phyloP scores from a whole-genome alignment of 2,113 vertebrate genomes.

The Bagarius yarrelli region DNA sequence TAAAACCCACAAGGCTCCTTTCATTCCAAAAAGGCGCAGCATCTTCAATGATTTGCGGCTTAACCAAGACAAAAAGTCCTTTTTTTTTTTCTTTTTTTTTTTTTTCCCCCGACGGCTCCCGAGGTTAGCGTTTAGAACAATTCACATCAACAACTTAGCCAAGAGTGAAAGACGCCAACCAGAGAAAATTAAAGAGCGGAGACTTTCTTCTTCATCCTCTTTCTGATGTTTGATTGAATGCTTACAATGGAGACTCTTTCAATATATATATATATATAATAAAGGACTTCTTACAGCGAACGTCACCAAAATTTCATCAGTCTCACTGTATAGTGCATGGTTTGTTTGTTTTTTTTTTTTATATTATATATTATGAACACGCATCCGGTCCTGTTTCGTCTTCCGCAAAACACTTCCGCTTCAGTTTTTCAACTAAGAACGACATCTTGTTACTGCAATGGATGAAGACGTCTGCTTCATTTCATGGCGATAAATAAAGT shows the following conservation, averaged over 20 bases:
- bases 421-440: background rate
- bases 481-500: slow-evolving; percentile 45
- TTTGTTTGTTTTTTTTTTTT: background rate
- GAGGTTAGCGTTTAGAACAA: slow-evolving; percentile 31
- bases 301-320: background rate
- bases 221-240: background rate
- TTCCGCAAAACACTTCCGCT: background rate
- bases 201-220: background rate
- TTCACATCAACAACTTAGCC: background rate
- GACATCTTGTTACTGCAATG: slow-evolving; percentile 23
- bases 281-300: background rate
- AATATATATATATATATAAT: background rate
- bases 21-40: slow-evolving; percentile 57
- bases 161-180: background rate
- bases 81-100: slow-evolving; percentile 44
- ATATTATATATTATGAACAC: background rate
- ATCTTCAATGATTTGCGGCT: slow-evolving; percentile 71
- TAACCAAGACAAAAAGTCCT: slow-evolving; percentile 72
- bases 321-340: too few relatives aligned
- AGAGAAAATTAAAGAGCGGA: too few relatives aligned
- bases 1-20: slow-evolving; percentile 67
- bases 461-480: slow-evolving; percentile 36
- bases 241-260: background rate
- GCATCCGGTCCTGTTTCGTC: background rate
- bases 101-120: slow-evolving; percentile 62